phyloP scores from a whole-genome alignment of 2,113 vertebrate species.

The Bos javanicus region DNA sequence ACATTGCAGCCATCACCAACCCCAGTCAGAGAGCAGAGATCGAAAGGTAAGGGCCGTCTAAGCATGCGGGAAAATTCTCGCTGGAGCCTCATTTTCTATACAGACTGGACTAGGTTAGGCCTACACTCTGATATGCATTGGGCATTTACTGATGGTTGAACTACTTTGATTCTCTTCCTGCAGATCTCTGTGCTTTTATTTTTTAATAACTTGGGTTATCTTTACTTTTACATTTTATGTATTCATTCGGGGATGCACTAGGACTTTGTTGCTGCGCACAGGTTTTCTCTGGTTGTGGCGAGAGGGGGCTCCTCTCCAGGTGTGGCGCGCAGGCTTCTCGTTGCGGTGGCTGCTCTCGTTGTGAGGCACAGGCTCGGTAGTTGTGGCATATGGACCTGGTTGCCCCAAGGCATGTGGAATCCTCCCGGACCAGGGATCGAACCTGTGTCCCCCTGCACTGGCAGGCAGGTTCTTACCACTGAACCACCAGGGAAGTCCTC shows the following conservation, averaged over 20 bases:
- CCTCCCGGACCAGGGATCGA: neutral
- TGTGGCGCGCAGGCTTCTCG: fast-evolving
- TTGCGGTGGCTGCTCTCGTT: fast-evolving
- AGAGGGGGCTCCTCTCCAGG: neutral
- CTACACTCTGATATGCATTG: neutral
- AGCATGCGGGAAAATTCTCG: neutral
- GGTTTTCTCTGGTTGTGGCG: neutral
- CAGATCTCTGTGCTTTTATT: neutral
- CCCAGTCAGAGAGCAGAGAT: conserved; percentile 96
- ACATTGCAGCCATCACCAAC: conserved; percentile 99
- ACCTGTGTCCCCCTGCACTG: neutral
- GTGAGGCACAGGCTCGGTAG: neutral
- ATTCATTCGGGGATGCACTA: neutral
- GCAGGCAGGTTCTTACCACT: neutral
- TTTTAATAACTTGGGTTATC: neutral
- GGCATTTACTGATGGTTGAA: neutral
- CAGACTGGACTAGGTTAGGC: neutral
- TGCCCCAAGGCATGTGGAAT: neutral
- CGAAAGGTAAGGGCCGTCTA: conserved; percentile 87
- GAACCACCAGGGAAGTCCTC: neutral
- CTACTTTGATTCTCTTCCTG: neutral
- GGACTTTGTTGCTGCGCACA: neutral
- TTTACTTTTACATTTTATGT: neutral
- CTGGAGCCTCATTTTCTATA: fast-evolving
- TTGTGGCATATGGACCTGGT: neutral